These are phyloP conservation scores for Notiomystis cincta DNA, from an alignment of 2,113 vertebrate genomes.

Conservation along the genomic window DNA sequence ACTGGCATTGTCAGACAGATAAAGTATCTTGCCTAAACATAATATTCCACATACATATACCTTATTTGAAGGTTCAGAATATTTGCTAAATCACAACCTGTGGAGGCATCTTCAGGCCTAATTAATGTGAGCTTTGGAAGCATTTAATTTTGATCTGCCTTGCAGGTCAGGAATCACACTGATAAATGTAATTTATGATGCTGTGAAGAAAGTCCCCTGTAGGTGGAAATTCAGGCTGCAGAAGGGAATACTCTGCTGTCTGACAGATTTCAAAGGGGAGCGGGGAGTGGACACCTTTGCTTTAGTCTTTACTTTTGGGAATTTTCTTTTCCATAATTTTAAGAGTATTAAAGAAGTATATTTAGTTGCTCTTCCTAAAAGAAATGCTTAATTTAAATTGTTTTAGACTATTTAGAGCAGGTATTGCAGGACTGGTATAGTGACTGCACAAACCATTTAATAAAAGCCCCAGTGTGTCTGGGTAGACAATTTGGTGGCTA, in stretches of 20 bases:
- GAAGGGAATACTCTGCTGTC: not conserved
- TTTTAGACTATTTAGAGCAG: not conserved
- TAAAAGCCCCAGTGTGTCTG: not conserved
- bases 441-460: not conserved
- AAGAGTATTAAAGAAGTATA: not conserved
- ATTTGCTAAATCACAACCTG: not conserved
- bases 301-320: not conserved
- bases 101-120: not conserved
- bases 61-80: not conserved
- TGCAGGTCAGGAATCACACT: not conserved
- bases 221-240: not conserved
- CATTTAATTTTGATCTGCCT: not conserved
- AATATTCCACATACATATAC: not conserved
- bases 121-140: not conserved
- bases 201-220: not conserved
- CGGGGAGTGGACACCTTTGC: not conserved
- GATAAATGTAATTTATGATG: not conserved
- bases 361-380: not conserved
- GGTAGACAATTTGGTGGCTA: not conserved
- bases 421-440: not conserved
- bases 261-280: not conserved
- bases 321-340: not conserved
- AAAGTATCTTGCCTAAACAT: not conserved
- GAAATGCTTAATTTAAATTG: not conserved
- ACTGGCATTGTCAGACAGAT: not conserved